A percentile compares a stretch with the other conserved stretches of the same genome.
phyloP scores from a whole-genome alignment of 2,797 vertebrate species.

The Anguilla obscura region DNA sequence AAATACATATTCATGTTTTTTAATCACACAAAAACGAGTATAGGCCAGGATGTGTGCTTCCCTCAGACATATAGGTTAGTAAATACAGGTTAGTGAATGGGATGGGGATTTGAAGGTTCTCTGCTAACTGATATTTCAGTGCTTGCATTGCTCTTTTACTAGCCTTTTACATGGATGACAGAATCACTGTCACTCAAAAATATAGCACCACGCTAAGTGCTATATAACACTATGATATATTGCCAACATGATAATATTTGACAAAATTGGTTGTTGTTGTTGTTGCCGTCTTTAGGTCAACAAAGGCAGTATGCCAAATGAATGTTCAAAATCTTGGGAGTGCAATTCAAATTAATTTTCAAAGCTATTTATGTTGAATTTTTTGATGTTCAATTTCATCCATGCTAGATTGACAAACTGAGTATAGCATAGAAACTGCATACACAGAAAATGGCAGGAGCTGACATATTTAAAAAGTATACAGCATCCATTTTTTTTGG shows the following conservation, averaged over 20 bases:
- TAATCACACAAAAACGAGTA: too few relatives aligned
- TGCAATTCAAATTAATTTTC: background rate
- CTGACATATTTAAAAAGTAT: background rate
- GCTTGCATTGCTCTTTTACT: background rate
- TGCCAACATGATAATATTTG: background rate
- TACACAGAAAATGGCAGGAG: background rate
- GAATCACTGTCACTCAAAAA: background rate
- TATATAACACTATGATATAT: background rate
- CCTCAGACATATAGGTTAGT: background rate
- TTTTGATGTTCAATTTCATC: background rate
- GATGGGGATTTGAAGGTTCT: background rate
- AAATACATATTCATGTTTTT: too few relatives aligned
- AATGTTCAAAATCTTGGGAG: too few relatives aligned
- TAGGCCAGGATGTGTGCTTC: background rate
- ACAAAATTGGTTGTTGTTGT: background rate
- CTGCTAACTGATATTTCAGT: too few relatives aligned
- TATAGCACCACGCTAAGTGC: background rate
- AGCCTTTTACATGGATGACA: background rate
- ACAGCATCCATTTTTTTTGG: background rate
- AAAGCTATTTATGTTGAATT: background rate
- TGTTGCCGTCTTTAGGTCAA: too few relatives aligned
- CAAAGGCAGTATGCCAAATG: too few relatives aligned
- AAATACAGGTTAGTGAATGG: background rate
- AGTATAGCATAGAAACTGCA: too few relatives aligned
- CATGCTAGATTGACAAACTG: too few relatives aligned